Base-by-base conservation (phyloP, 2,888 invertebrate species). In the Rhingia rostrata region DNA sequence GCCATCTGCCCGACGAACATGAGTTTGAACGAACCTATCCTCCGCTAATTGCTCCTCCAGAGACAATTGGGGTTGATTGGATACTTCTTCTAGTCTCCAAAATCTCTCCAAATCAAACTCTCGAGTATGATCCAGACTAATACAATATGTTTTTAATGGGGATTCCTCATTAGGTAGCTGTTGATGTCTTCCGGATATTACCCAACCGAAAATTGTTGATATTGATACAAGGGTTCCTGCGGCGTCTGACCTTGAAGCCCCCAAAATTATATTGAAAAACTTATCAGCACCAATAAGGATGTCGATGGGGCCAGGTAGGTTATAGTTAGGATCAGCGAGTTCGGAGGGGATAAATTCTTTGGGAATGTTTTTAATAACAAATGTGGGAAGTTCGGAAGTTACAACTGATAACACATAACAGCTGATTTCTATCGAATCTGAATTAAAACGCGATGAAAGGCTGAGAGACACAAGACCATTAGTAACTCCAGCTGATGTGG, bases 231-330 rank as follows among this genome's bases (percentile, higher is more conserved):
- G 9, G 14, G 14, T 43, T n/a, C 63, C 33, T 22, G 4, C 6
- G 14, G 12, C 6, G 35, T 30, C 30, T 10, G 37, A 33, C 49
- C 66, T 35, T 3, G 53, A 7, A 10, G 45, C 10, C 12, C 64
- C 64, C 5, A 35, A n/a, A 9, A 63, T 43, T 0, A 64, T 45
- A 22, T 22, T 67, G 32, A 58, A 60, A 0, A 61, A 14, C 32
- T 51, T 37, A 54, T 69, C 67, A 47, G 60, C 58, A 6, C 69
- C 69, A 6, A 70, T 35, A 0, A 69, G 12, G 3, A 67, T 41
- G 5, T 69, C 77, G 3, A 77, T 51, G 35, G n/a, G 4, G n/a
- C 51, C 39, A 37, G 49, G 66, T 32, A 41, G 10, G 14, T 53
- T n/a, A 10, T 60, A 77, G 6, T 49, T 14, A 1, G 58, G 58